phyloP scores from a whole-genome alignment of 2,797 vertebrate genomes.

The Synaphobranchus kaupii region DNA sequence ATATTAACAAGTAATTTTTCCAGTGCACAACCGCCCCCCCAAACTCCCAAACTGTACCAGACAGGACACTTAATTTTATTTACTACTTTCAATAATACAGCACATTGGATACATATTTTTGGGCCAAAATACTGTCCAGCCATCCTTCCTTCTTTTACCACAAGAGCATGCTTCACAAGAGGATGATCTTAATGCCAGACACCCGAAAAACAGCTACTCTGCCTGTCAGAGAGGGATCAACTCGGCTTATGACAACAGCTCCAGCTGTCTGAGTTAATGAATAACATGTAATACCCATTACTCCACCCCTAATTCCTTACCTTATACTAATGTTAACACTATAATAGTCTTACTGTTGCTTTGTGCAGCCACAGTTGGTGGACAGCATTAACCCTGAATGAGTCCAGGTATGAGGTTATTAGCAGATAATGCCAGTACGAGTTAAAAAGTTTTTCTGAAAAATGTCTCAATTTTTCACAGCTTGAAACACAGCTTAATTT shows the following conservation, averaged over 20 bases:
- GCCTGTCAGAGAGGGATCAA: background rate
- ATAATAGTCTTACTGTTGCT: background rate
- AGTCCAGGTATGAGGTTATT: background rate
- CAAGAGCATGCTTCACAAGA: background rate
- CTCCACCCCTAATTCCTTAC: background rate
- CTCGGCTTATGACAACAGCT: background rate
- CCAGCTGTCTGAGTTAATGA: conserved; percentile 5
- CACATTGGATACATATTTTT: background rate
- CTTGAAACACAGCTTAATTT: background rate
- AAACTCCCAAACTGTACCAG: background rate
- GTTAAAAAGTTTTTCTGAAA: too few relatives aligned
- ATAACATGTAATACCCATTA: background rate
- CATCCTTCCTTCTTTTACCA: background rate
- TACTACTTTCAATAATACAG: background rate
- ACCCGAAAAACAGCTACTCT: background rate
- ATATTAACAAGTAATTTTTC: background rate
- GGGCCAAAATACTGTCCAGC: background rate
- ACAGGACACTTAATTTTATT: background rate
- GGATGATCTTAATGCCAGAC: background rate
- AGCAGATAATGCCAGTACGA: background rate
- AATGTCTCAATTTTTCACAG: background rate
- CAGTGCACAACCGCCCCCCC: background rate
- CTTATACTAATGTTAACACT: background rate
- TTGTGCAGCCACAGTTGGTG: background rate
- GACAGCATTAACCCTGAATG: background rate